Conservation (phyloP, 2,113 vertebrate species). For the Naja naja region DNA sequence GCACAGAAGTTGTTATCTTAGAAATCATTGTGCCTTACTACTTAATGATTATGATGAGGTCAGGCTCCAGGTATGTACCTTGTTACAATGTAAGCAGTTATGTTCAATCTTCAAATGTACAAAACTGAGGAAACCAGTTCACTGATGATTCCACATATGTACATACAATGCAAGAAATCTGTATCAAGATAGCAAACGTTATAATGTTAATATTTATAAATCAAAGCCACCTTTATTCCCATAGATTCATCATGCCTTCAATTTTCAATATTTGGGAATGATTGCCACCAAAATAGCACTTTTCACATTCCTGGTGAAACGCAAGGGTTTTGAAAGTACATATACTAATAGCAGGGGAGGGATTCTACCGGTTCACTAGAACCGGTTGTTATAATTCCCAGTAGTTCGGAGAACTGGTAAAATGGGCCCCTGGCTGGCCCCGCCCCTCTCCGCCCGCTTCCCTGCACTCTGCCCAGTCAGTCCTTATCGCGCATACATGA, state of each 20-base stretch:
- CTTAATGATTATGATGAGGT: neutral
- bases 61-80: neutral
- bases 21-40: neutral
- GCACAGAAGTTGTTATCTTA: neutral
- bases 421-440: no score
- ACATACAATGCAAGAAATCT: neutral
- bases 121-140: neutral
- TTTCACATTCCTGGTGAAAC: neutral
- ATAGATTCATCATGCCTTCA: neutral
- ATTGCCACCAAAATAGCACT: neutral
- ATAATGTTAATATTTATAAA: neutral
- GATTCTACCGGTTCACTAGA: no score
- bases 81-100: neutral
- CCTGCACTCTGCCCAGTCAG: no score
- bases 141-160: neutral
- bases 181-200: neutral
- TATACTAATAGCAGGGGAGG: neutral
- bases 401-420: no score
- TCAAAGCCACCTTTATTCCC: neutral
- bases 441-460: no score
- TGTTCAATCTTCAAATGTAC: neutral
- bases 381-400: no score
- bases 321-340: neutral
- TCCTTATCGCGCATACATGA: no score
- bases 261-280: neutral